Conservation (phyloP, 2,797 vertebrate genomes). For the Xerus rutilus region DNA sequence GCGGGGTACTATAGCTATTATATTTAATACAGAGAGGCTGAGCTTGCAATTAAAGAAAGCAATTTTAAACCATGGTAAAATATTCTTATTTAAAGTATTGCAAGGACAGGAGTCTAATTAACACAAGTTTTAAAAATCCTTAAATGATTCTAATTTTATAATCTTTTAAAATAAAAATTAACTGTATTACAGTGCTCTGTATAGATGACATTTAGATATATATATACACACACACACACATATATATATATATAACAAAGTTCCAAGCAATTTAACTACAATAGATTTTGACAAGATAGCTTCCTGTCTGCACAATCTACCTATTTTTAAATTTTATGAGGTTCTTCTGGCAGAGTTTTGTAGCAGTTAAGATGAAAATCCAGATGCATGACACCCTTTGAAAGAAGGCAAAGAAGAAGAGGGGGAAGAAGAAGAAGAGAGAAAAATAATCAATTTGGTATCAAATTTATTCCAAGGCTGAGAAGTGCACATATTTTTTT, state of each 20-base stretch:
- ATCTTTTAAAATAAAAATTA: constrained; percentile 88
- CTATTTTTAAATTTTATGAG: constrained; percentile 88
- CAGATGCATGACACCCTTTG: constrained; percentile 81
- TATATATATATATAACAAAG: constrained; percentile 76
- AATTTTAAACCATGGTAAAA: constrained; percentile 63
- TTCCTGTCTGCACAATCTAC: constrained; percentile 82
- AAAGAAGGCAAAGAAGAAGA: constrained; percentile 75
- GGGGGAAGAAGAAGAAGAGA: constrained; percentile 86
- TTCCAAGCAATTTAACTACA: constrained; percentile 85
- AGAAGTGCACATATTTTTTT: constrained; percentile 89
- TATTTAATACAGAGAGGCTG: constrained; percentile 59
- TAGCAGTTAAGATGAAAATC: constrained; percentile 87
- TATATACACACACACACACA: too few relatives aligned
- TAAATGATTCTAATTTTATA: constrained; percentile 79
- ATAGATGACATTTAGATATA: constrained; percentile 88
- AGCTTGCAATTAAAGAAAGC: constrained; percentile 77
- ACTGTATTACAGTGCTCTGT: constrained; percentile 80
- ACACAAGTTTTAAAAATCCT: constrained; percentile 76
- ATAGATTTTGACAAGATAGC: constrained; percentile 85
- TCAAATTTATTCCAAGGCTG: constrained; percentile 96
- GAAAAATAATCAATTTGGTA: constrained; percentile 96
- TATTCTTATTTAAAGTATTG: constrained; percentile 80
- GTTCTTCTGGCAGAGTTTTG: constrained; percentile 87
- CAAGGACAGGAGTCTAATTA: constrained; percentile 79
- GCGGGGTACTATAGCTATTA: constrained; percentile 52